phyloP scores from a whole-genome alignment of 2,113 vertebrate species.

The Sitta europaea region DNA sequence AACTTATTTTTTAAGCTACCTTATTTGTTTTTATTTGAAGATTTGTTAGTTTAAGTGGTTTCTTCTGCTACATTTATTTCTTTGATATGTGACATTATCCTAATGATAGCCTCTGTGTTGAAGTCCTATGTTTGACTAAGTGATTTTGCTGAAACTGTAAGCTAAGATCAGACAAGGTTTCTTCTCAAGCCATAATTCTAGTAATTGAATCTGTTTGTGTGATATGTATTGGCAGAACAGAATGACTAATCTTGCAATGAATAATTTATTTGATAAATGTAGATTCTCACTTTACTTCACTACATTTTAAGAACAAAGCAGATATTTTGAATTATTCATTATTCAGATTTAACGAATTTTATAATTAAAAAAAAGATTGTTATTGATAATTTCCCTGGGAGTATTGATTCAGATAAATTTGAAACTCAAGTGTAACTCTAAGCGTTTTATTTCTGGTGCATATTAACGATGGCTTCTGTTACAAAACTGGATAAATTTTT shows the following conservation, averaged over 20 bases:
- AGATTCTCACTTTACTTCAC: background rate
- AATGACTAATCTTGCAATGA: constrained; percentile 20
- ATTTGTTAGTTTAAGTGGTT: background rate
- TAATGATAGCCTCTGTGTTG: background rate
- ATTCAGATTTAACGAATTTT: background rate
- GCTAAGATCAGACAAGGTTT: background rate
- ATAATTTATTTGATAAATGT: constrained; percentile 43
- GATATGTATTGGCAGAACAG: constrained; percentile 12
- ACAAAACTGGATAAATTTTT: background rate
- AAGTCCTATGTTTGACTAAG: background rate
- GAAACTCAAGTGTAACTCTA: background rate
- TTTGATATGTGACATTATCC: background rate
- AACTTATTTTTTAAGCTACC: background rate
- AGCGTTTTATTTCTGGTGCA: background rate
- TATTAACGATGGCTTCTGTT: background rate
- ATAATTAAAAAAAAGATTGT: background rate
- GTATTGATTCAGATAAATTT: background rate
- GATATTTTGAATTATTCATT: constrained; percentile 18
- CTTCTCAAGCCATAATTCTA: background rate
- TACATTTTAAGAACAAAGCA: background rate
- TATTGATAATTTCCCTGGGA: background rate
- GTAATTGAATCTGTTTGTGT: constrained; percentile 10
- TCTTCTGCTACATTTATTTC: background rate
- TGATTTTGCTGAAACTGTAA: background rate
- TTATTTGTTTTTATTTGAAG: background rate